phyloP scores from a whole-genome alignment of 2,113 vertebrate genomes.

The Mustela nigripes region DNA sequence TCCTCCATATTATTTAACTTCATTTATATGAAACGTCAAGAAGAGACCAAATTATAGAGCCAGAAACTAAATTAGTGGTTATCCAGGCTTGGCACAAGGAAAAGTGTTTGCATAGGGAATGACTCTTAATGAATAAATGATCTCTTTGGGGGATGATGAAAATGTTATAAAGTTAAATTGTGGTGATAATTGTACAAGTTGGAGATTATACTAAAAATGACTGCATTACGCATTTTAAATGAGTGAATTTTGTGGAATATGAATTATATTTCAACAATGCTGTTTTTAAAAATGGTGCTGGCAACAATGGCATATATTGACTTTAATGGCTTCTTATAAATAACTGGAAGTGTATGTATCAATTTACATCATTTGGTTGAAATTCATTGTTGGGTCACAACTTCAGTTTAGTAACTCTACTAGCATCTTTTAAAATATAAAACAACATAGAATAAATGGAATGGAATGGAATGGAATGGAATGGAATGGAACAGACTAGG shows the following conservation, averaged over 20 bases:
- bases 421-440: background rate
- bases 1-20: background rate
- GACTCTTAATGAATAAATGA: background rate
- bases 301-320: background rate
- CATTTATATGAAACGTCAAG: background rate
- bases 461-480: no score
- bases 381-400: background rate
- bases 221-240: background rate
- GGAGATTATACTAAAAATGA: background rate
- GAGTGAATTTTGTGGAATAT: background rate
- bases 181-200: background rate
- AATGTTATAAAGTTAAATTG: conserved; percentile 9
- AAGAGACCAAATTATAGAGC: background rate
- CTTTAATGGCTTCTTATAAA: background rate
- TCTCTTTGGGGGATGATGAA: background rate
- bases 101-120: background rate
- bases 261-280: background rate
- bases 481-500: background rate
- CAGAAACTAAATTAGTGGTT: background rate
- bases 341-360: background rate
- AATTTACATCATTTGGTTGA: background rate
- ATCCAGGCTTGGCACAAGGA: background rate
- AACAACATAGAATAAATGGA: background rate
- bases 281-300: background rate
- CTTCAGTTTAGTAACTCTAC: background rate